These are phyloP conservation scores for Drosophila fuyamai DNA, from an alignment of 1,140 invertebrate genomes.

Conservation along the genomic window DNA sequence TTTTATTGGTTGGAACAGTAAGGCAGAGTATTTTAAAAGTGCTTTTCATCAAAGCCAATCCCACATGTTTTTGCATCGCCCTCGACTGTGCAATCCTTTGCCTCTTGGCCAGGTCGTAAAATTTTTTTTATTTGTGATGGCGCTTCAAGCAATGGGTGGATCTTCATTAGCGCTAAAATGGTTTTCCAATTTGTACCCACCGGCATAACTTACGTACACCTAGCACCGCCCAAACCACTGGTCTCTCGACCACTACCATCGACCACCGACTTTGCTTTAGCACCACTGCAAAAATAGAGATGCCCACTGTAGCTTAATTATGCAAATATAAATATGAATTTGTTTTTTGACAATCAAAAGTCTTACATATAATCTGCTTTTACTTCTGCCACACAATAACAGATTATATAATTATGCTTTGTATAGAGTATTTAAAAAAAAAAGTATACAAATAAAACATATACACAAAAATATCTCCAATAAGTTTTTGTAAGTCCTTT, in stretches of 20 bases:
- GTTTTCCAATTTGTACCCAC: constrained; percentile 54
- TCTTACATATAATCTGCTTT: no score
- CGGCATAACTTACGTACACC: constrained; percentile 18
- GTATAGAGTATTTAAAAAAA: no score
- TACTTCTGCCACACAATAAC: no score
- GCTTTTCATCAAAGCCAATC: no score
- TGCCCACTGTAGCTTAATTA: background rate
- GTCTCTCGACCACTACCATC: background rate
- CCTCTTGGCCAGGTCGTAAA: constrained; percentile 31
- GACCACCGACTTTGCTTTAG: constrained; percentile 9
- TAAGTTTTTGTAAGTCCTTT: no score
- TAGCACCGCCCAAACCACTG: constrained; percentile 25
- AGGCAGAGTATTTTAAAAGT: background rate
- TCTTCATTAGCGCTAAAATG: constrained; percentile 74
- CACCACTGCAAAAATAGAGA: background rate
- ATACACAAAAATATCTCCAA: no score
- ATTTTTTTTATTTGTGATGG: constrained; percentile 60
- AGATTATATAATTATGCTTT: no score
- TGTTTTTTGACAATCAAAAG: no score
- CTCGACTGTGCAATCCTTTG: background rate
- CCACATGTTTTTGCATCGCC: background rate
- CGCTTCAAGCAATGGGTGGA: constrained; percentile 78
- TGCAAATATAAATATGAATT: no score
- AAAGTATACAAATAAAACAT: no score
- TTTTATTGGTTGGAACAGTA: background rate